A percentile compares a stretch with the other conserved stretches of the same genome.
These are phyloP conservation scores for Naja naja DNA, from an alignment of 2,113 vertebrate species.

Conservation along the genomic window DNA sequence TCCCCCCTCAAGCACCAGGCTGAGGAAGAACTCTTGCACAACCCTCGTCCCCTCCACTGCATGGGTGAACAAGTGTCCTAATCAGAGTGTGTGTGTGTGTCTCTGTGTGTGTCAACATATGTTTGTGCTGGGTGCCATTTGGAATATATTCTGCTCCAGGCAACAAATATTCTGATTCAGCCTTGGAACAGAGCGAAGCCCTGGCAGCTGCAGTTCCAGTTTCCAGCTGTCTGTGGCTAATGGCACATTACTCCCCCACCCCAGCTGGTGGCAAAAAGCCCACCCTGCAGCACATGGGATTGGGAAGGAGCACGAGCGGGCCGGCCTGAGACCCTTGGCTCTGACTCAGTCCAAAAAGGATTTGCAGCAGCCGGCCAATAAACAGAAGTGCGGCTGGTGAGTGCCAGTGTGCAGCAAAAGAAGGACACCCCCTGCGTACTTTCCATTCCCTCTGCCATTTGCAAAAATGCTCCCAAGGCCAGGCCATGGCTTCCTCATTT, in stretches of 20 bases:
- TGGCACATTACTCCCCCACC: not conserved
- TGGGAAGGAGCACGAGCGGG: not conserved
- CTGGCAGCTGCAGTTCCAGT: not conserved
- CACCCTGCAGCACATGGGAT: not conserved
- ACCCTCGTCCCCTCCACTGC: not conserved
- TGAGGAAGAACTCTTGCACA: not conserved
- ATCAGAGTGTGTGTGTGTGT: not conserved
- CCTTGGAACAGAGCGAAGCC: not conserved
- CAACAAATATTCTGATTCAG: too few relatives aligned
- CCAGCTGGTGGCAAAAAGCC: not conserved
- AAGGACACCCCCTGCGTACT: not conserved
- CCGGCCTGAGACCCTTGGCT: not conserved
- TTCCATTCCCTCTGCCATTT: not conserved
- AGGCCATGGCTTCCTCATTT: not conserved
- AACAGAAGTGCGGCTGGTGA: not conserved
- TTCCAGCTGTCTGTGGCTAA: constrained; percentile 20
- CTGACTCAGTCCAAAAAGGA: not conserved
- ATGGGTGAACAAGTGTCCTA: not conserved
- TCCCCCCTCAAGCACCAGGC: not conserved
- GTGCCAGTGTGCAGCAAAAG: not conserved
- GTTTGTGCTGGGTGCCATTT: not conserved
- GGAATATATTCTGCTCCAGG: not conserved
- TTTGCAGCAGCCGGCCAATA: not conserved
- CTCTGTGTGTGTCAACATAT: not conserved
- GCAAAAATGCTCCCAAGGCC: not conserved